Percentiles rank a stretch among this genome's conserved stretches.
Evolutionary conservation across 2,113 vertebrate species (phyloP).

Genomic region (Theristicus caerulescens): DNA sequence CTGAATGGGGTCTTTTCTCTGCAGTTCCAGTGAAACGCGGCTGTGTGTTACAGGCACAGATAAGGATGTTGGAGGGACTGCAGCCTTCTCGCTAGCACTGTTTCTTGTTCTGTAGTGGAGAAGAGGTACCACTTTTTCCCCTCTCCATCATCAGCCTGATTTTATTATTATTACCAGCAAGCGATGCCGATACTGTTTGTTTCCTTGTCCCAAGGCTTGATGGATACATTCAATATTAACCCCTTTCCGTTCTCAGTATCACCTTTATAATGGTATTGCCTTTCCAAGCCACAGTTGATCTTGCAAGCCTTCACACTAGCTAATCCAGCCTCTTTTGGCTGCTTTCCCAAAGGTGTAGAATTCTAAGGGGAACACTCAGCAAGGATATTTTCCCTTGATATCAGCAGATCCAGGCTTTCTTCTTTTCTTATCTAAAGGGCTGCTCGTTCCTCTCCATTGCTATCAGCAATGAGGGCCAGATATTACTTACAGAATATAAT

Average conservation of each 20-base stretch:
- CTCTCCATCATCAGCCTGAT: neutral
- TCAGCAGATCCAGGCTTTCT: neutral
- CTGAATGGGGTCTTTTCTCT: neutral
- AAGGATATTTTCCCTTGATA: neutral
- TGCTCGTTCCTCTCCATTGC: neutral
- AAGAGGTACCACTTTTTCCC: neutral
- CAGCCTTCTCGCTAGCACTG: neutral
- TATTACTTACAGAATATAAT: neutral
- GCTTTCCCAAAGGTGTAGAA: neutral
- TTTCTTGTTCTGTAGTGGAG: neutral
- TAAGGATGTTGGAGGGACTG: neutral
- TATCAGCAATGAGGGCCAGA: neutral
- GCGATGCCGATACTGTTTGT: neutral
- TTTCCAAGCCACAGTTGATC: neutral
- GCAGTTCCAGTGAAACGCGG: neutral
- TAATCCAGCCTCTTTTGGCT: neutral
- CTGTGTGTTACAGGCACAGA: neutral
- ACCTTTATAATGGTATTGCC: neutral
- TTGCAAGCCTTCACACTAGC: neutral
- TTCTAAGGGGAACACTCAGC: neutral
- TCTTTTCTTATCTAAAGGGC: neutral
- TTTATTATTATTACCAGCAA: neutral
- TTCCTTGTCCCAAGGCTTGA: neutral
- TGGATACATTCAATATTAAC: neutral
- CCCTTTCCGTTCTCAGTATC: neutral